Percentiles rank a stretch among this genome's conserved stretches.
Conservation (phyloP, 2,113 vertebrate species). For the Bothrops jararaca region DNA sequence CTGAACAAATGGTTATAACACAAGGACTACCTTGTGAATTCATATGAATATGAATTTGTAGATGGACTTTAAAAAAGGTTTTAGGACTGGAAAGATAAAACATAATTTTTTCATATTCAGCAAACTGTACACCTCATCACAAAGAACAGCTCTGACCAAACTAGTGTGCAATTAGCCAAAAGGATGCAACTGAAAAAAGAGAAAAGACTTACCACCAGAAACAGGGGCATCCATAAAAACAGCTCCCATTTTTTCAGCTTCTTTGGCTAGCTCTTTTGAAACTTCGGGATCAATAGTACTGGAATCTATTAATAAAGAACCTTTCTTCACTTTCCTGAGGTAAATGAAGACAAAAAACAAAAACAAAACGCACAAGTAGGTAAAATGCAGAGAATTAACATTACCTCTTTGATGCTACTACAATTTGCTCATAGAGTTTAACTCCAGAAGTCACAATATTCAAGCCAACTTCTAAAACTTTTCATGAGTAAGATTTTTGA, state of each 20-base stretch:
- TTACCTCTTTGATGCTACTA: background rate
- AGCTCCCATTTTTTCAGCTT: slow-evolving; percentile 92
- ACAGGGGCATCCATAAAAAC: slow-evolving; percentile 99
- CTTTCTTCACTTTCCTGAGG: slow-evolving; percentile 95
- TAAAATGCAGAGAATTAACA: slow-evolving; percentile 27
- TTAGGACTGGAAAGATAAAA: background rate
- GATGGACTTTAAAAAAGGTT: background rate
- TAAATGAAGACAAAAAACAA: slow-evolving; percentile 26
- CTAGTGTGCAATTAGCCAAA: background rate
- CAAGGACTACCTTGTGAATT: background rate
- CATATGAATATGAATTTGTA: background rate
- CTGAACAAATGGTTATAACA: background rate
- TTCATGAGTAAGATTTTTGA: background rate
- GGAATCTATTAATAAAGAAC: slow-evolving; percentile 95
- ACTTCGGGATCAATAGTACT: slow-evolving; percentile 96
- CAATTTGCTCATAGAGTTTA: background rate
- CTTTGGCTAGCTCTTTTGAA: slow-evolving; percentile 91
- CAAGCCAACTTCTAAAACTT: background rate
- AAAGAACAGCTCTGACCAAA: too few relatives aligned
- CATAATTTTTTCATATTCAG: background rate
- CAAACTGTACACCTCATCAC: background rate
- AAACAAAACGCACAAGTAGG: slow-evolving; percentile 21
- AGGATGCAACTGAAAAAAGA: background rate
- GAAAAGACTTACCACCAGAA: slow-evolving; percentile 85
- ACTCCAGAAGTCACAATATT: background rate